Percentiles rank a stretch among this genome's conserved stretches.
Conservation (phyloP, 1,140 invertebrate genomes). For the Heliconius eleuchia region DNA sequence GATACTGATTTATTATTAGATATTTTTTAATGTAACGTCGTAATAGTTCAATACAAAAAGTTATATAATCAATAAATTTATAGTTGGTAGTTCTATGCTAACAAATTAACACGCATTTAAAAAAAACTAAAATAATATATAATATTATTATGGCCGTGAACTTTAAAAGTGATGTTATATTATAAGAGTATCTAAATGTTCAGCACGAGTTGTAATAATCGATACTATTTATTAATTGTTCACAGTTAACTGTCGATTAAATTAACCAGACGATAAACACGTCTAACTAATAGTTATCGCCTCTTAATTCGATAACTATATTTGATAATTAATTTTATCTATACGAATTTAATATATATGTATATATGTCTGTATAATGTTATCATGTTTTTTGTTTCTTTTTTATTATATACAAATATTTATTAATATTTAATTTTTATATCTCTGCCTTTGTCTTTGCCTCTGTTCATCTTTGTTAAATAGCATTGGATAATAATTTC, state of each 20-base stretch:
- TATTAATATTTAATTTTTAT: too few species aligned
- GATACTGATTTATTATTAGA: too few species aligned
- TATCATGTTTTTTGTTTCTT: not conserved
- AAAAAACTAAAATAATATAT: not conserved
- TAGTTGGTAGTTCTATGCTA: not conserved
- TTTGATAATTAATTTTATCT: not conserved
- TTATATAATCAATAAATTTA: not conserved
- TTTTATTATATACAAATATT: too few species aligned
- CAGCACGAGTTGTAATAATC: not conserved
- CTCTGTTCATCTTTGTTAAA: too few species aligned
- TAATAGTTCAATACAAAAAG: too few species aligned
- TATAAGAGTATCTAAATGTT: conserved; percentile 7
- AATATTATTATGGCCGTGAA: not conserved
- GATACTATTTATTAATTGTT: conserved; percentile 1
- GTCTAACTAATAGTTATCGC: not conserved
- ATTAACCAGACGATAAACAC: not conserved
- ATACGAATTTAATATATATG: not conserved
- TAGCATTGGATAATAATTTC: too few species aligned
- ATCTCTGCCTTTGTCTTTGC: too few species aligned
- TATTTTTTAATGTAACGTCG: too few species aligned
- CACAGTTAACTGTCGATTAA: conserved; percentile 1
- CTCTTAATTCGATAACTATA: not conserved
- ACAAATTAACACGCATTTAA: not conserved
- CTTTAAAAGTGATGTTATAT: not conserved
- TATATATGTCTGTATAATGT: not conserved